Percentiles rank a stretch among this genome's conserved stretches.
Conservation (phyloP, 2,888 invertebrate species). For the Micoletzkya japonica region DNA sequence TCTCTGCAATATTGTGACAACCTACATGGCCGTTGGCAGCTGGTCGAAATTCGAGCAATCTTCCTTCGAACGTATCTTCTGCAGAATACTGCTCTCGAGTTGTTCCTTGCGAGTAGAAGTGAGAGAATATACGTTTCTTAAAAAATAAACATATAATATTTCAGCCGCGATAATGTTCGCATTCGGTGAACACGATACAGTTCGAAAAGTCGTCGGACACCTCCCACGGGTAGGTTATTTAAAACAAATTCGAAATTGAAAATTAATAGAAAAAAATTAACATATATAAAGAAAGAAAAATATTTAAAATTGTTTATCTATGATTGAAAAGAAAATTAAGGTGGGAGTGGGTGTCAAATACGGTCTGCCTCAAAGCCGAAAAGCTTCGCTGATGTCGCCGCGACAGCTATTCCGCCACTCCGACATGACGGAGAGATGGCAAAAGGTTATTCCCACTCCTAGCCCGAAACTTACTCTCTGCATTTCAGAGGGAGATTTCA, state of each 20-base stretch:
- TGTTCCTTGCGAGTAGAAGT: slow-evolving; percentile 98
- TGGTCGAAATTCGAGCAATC: slow-evolving; percentile 96
- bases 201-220: slow-evolving; percentile 96
- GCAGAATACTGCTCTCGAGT: slow-evolving; percentile 91
- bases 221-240: slow-evolving; percentile 89
- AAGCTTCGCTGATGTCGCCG: slow-evolving; percentile 97
- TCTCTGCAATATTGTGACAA: slow-evolving; percentile 96
- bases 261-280: background rate
- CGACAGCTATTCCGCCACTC: slow-evolving; percentile 97
- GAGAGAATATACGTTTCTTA: slow-evolving; percentile 7
- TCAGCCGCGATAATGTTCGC: slow-evolving; percentile 97
- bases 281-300: no score
- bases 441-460: slow-evolving; percentile 78
- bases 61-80: slow-evolving; percentile 93
- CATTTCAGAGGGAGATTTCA: slow-evolving; percentile 85
- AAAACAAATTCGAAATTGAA: background rate
- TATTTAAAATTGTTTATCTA: no score
- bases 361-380: slow-evolving; percentile 93
- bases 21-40: slow-evolving; percentile 98
- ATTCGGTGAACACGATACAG: slow-evolving; percentile 92
- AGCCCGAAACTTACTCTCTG: slow-evolving; percentile 99
- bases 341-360: slow-evolving; percentile 85
- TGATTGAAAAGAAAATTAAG: background rate
- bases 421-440: slow-evolving; percentile 78
- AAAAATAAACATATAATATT: slow-evolving; percentile 64